Evolutionary conservation across 1,140 invertebrate species (phyloP), one percentile per base, ranked within the genome.

Genomic region (Pseudomyrmex cubaensis): DNA sequence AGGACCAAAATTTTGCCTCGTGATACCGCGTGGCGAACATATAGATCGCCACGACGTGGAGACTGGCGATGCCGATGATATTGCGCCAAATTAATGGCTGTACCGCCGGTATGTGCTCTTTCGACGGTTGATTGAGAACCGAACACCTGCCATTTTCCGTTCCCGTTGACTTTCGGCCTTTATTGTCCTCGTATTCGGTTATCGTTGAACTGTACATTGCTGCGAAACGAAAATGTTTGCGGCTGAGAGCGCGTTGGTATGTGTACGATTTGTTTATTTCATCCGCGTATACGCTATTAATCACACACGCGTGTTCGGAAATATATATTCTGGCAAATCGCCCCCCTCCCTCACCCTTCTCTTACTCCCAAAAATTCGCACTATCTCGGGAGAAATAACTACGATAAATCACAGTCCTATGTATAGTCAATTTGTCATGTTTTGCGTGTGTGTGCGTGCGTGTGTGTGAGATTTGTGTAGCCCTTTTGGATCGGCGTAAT

Each of bases 31-130:
- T 87, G 12, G 50, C 64, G 10, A 94, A 91, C 7, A 87, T n/a
- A 69, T 92, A 91, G 25, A 93, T 2, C 2, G 91, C 88, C 2
- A 91, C 13, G 57, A 90, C 35, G 64, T 94, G 93, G 44, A 94
- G 89, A 25, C 89, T 5, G 7, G 83, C 83, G 44, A 94, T 83
- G 13, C 84, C 92, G 78, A 94, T 85, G 57, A 93, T 90, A 74
- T 93, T 94, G 17, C 75, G 59, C 93, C 92, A 94, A 75, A 94
- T 93, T 20, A 92, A 69, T 17, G 92, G 92, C 56, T 93, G 93
- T 3, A 82, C 67, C 1, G 74, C 86, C 35, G 48, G 17, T 54
- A 25, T 48, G 50, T 83, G 44, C 64, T 83, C 67, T 57, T 83
- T 72, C 22, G 83, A 25, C 15, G 84, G 76, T 62, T 87, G 64